Evolutionary conservation across 2,888 invertebrate species (phyloP).

Genomic region (Meteorus colon): DNA sequence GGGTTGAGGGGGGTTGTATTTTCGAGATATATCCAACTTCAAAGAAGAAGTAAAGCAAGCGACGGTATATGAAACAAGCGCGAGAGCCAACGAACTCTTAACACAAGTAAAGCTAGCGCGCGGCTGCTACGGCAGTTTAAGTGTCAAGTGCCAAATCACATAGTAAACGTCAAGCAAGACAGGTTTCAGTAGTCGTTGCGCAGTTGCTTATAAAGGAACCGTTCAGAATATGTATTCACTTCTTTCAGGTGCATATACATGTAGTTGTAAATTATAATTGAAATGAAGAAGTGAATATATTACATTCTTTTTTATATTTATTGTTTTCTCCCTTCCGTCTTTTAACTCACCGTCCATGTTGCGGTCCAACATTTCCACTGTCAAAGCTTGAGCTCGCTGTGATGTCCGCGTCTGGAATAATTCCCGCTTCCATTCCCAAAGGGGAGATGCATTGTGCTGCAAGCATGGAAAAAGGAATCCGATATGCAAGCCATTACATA

Average conservation of each 20-base stretch:
- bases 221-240: constrained; percentile 14
- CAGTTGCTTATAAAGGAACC: constrained; percentile 20
- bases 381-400: constrained; percentile 91
- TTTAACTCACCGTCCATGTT: constrained; percentile 84
- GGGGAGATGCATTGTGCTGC: constrained; percentile 87
- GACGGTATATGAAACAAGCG: neutral
- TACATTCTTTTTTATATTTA: neutral
- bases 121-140: constrained; percentile 37
- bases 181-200: constrained; percentile 28
- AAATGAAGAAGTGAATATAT: constrained; percentile 14
- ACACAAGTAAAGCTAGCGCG: neutral
- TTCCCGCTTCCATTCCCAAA: constrained; percentile 90
- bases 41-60: constrained; percentile 22
- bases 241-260: neutral
- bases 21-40: constrained; percentile 32
- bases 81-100: constrained; percentile 27
- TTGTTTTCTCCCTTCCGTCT: neutral
- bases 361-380: constrained; percentile 88
- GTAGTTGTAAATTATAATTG: constrained; percentile 13
- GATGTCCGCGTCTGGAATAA: constrained; percentile 86
- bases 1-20: constrained; percentile 16
- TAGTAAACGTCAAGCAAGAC: constrained; percentile 38
- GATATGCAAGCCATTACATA: constrained; percentile 36
- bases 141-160: constrained; percentile 40
- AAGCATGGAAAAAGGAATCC: constrained; percentile 55